Conservation (phyloP, 2,797 vertebrate species). For the Adrianichthys oophorus region DNA sequence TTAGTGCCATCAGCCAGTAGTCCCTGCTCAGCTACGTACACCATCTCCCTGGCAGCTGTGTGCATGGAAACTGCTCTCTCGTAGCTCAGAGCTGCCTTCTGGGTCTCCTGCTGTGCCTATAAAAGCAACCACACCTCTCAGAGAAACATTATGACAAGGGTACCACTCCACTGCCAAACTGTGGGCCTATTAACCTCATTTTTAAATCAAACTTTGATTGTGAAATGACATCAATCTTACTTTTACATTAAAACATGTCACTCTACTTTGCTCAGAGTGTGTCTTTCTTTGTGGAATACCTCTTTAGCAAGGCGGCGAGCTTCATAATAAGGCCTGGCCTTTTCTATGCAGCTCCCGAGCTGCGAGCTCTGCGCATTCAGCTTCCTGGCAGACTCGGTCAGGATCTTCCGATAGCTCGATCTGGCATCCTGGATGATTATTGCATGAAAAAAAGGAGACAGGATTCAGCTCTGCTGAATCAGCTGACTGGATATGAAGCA, state of each 20-base stretch:
- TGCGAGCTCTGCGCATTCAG: constrained; percentile 90
- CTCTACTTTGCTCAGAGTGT: neutral
- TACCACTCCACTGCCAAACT: too few relatives aligned
- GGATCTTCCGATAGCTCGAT: constrained; percentile 88
- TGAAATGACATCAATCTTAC: too few relatives aligned
- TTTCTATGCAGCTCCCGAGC: constrained; percentile 90
- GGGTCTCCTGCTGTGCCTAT: constrained; percentile 92
- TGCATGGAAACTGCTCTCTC: constrained; percentile 93
- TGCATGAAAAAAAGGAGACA: constrained; percentile 29
- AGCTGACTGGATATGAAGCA: constrained; percentile 22
- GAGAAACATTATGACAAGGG: too few relatives aligned
- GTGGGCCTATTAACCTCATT: too few relatives aligned
- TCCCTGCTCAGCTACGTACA: constrained; percentile 91
- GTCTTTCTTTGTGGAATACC: constrained; percentile 63
- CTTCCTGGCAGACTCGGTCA: constrained; percentile 90
- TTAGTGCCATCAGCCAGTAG: constrained; percentile 86
- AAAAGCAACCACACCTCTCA: too few relatives aligned
- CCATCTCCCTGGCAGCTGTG: constrained; percentile 91
- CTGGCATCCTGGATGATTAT: constrained; percentile 83
- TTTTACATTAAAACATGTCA: too few relatives aligned
- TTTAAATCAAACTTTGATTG: too few relatives aligned
- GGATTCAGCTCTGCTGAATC: constrained; percentile 37
- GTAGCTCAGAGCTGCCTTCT: constrained; percentile 87
- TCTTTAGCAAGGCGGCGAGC: constrained; percentile 90
- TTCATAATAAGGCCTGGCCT: constrained; percentile 93